Base-by-base conservation (phyloP, 2,113 vertebrate species). In the Mixornis gularis region DNA sequence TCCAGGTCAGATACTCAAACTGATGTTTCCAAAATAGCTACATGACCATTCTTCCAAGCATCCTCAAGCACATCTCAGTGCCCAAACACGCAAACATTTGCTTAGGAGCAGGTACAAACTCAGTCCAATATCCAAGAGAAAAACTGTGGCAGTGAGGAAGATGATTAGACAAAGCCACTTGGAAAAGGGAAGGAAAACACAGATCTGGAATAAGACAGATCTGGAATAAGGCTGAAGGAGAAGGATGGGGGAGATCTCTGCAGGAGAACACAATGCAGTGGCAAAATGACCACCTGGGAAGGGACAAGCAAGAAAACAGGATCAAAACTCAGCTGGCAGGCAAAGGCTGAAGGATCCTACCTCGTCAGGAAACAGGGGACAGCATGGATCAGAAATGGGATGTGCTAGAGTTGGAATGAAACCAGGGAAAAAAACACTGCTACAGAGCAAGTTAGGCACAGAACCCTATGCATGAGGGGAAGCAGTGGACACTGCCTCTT, bases 401-500 rank as follows among this genome's bases (percentile, higher is more conserved):
- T 26, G 12, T 63, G 34, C 52, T 79, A 34, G 21, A 59, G 44
- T 10, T 38, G 27, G 51, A 71, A 78, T 16, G 27, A 68, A 79
- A 36, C 30, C 7, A 20, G 13, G 14, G 7, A 29, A 85, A 30
- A 14, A 21, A 1, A 17, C 17, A 38, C 2, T 26, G 11, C 9
- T 27, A 7, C 1, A 51, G 7, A 10, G 9, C 2, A 6, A 81
- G 13, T 26, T 13, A 26, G 11, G 16, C 14, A 79, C n/a, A 36
- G 44, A 8, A 13, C 14, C 6, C 43, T 11, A 0, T 1, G 2
- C 7, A 32, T 4, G 17, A 63, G 19, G 4, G 15, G 6, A 60
- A 80, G 44, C 12, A 59, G 40, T 10, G 14, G 40, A 32, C 26
- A 38, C 5, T 46, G 53, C 40, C 53, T 49, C 18, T 63, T 52